Evolutionary conservation across 2,888 invertebrate species (phyloP).

Genomic region (Belgica antarctica): DNA sequence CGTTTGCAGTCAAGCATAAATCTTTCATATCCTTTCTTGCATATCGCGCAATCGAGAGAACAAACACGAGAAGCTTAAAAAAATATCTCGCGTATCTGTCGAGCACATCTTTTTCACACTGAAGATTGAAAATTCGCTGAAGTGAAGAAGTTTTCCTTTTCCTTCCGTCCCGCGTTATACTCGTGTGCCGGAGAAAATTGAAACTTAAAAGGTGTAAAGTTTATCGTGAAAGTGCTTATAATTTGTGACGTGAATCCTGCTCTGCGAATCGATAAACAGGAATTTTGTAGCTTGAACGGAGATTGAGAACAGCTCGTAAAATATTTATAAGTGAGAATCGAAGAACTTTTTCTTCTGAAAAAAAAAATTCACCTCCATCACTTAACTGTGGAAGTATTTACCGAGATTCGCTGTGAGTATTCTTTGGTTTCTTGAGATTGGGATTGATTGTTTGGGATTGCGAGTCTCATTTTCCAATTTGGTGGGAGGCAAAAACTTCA

Average conservation of each 20-base stretch:
- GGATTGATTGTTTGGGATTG: constrained; percentile 18
- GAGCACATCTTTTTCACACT: neutral
- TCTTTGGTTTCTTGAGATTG: neutral
- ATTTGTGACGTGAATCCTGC: constrained; percentile 18
- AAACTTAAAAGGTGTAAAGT: constrained; percentile 19
- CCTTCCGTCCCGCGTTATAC: neutral
- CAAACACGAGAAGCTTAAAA: neutral
- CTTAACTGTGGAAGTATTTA: constrained; percentile 14
- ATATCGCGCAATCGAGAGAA: constrained; percentile 19
- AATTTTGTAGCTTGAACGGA: neutral
- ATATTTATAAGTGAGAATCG: constrained; percentile 18
- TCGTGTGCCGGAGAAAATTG: constrained; percentile 13
- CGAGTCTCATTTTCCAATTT: too few species aligned
- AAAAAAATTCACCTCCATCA: neutral
- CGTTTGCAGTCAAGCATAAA: neutral
- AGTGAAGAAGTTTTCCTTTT: constrained; percentile 13
- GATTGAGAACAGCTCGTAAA: constrained; percentile 12
- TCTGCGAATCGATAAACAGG: neutral
- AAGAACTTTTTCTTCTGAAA: constrained; percentile 5
- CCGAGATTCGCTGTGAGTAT: constrained; percentile 3
- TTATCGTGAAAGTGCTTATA: constrained; percentile 2
- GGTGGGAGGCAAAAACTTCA: too few species aligned
- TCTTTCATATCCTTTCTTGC: constrained; percentile 23
- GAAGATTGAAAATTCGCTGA: neutral
- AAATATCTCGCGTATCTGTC: neutral